These are phyloP conservation scores for Antechinus stuartii DNA, from an alignment of 2,113 vertebrate species.

Conservation along the genomic window DNA sequence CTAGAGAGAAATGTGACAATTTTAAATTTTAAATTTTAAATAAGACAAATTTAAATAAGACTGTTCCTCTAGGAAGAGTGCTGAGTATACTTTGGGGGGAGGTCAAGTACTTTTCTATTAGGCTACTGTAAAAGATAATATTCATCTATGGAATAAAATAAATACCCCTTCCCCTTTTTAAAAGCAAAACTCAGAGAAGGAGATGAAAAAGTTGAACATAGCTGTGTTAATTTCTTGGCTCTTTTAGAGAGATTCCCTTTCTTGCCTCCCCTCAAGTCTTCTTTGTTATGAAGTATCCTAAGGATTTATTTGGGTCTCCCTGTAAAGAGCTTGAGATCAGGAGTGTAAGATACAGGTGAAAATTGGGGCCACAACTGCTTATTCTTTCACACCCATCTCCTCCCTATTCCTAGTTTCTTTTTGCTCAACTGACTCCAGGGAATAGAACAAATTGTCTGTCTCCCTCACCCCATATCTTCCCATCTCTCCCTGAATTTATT, in stretches of 20 bases:
- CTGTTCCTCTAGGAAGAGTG: neutral
- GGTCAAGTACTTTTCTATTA: neutral
- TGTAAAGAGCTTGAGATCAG: neutral
- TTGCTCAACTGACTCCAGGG: neutral
- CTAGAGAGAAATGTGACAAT: slow-evolving; percentile 66
- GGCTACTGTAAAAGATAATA: neutral
- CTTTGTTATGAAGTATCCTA: neutral
- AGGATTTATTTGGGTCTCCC: neutral
- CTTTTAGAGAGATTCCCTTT: neutral
- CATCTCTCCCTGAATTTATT: neutral
- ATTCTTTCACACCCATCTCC: too few relatives aligned
- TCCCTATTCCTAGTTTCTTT: too few relatives aligned
- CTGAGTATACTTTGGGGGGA: neutral
- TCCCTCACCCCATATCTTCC: too few relatives aligned
- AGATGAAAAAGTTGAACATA: neutral
- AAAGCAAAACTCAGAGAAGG: neutral
- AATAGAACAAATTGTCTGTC: neutral
- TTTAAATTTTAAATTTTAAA: too few relatives aligned
- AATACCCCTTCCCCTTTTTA: neutral
- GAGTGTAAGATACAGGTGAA: neutral
- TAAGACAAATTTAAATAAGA: neutral
- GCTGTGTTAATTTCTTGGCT: neutral
- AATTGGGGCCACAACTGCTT: neutral
- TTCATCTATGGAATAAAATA: neutral
- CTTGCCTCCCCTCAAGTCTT: neutral